Conservation (phyloP, 2,113 vertebrate genomes). For the Tor tambroides region DNA sequence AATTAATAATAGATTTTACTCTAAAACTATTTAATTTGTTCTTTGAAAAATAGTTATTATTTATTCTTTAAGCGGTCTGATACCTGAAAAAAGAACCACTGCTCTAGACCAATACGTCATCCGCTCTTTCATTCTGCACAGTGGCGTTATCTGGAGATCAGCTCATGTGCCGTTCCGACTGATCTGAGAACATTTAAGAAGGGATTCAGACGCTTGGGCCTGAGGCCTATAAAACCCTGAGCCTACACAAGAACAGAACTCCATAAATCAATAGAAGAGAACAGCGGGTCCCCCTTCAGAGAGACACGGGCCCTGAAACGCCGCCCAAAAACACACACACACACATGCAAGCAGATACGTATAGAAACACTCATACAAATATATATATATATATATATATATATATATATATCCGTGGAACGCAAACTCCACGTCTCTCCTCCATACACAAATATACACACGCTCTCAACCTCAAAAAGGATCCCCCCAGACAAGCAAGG, state of each 20-base stretch:
- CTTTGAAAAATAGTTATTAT: background rate
- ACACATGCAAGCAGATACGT: conserved; percentile 6
- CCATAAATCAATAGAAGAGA: conserved; percentile 73
- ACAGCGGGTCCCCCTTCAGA: conserved; percentile 56
- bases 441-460: conserved; percentile 30
- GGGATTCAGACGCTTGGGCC: conserved; percentile 56
- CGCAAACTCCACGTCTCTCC: conserved; percentile 47
- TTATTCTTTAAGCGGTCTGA: background rate
- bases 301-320: conserved; percentile 44
- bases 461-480: conserved; percentile 60
- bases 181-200: conserved; percentile 58
- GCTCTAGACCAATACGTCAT: too few relatives aligned
- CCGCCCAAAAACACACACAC: conserved; percentile 52
- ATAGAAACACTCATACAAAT: conserved; percentile 30
- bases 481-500: conserved; percentile 83
- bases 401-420: conserved; percentile 13
- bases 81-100: background rate
- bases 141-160: conserved; percentile 32
- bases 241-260: conserved; percentile 64
- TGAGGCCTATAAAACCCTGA: conserved; percentile 58
- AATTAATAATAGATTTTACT: background rate
- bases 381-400: too few relatives aligned
- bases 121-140: background rate
- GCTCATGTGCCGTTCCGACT: conserved; percentile 45
- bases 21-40: background rate